These are phyloP conservation scores for Danaus chrysippus DNA, from an alignment of 2,888 invertebrate species.

Conservation along the genomic window DNA sequence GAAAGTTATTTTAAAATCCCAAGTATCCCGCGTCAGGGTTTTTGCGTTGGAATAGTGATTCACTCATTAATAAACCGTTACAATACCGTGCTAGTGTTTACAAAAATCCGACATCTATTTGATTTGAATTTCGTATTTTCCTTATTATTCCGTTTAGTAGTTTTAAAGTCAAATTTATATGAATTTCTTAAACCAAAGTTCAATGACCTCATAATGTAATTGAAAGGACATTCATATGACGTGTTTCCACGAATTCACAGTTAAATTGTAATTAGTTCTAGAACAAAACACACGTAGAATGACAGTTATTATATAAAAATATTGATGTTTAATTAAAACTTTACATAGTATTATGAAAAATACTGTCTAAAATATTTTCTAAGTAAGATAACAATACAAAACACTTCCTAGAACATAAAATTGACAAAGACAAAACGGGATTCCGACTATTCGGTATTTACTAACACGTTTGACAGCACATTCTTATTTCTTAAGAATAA, in stretches of 20 bases:
- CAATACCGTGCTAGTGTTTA: too few species aligned
- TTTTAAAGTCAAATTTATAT: not conserved
- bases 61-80: too few species aligned
- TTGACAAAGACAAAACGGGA: constrained; percentile 15
- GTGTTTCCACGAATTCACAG: not conserved
- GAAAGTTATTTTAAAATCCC: too few species aligned
- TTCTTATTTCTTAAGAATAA: not conserved
- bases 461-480: not conserved
- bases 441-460: not conserved
- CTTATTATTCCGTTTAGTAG: not conserved
- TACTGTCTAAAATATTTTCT: not conserved
- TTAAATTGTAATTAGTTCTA: not conserved
- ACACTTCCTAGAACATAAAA: constrained; percentile 18
- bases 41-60: too few species aligned
- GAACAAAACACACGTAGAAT: not conserved
- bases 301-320: not conserved
- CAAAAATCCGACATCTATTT: too few species aligned
- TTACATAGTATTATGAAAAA: too few species aligned
- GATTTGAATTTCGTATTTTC: not conserved
- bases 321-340: too few species aligned
- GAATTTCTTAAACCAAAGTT: not conserved
- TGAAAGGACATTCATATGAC: not conserved
- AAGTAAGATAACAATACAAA: constrained; percentile 12
- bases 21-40: too few species aligned
- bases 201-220: constrained; percentile 1